Base-by-base conservation (phyloP, 2,888 invertebrate genomes). In the Drosophila paranaensis region DNA sequence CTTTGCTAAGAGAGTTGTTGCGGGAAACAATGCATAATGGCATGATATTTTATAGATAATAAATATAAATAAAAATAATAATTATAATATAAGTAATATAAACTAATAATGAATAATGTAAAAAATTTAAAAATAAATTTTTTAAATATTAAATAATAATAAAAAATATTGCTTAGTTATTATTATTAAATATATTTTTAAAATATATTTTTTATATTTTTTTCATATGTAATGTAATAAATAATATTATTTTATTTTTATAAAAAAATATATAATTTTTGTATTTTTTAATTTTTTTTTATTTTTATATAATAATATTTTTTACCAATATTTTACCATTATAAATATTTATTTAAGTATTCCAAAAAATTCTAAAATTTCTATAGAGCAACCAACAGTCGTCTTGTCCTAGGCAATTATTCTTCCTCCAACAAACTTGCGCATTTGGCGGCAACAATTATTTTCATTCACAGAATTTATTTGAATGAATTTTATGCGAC, bases 401-500 rank as follows among this genome's bases (percentile, higher is more conserved):
- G 14, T 1, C 27, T 4, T 35, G 33, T 0, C 6, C 0, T 0
- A 1, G 16, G 2, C 5, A 2, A 11, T 10, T 10, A 6, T 3
- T 0, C 10, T 14, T 54, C 45, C 10, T 39, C 3, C n/a, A 45
- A 35, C 46, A n/a, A 2, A 16, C 42, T 53, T 48, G 30, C 46
- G 33, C 35, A 20, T 14, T 45, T 57, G 58, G 55, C 60, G 55
- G 50, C 51, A 20, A 11, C 43, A 20, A 8, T 16, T 53, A 39
- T n/a, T 46, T 68, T 58, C 40, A 55, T 51, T 64, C 56, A 57
- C 13, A 46, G 9, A 48, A 43, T 67, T 67, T 40, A 16, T 37
- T 70, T 42, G 20, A 74, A 75, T 43, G 60, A 55, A 66, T 72
- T 60, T 50, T 33, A 39, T 46, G 40, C 20, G n/a, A 3, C 42